phyloP scores from a whole-genome alignment of 1,140 invertebrate species.

The Drosophila athabasca region DNA sequence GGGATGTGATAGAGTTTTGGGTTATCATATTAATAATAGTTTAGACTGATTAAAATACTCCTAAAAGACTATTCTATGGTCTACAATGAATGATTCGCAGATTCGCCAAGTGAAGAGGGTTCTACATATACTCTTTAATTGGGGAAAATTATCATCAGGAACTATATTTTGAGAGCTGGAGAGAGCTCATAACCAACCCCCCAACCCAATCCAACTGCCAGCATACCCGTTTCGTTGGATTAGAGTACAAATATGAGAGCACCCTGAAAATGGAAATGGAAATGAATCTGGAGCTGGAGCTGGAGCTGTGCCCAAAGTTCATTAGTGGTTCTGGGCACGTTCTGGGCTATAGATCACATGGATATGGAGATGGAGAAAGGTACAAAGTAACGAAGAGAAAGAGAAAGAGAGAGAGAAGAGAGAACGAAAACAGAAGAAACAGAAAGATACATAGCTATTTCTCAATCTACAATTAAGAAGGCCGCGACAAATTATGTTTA shows the following conservation, averaged over 20 bases:
- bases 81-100: no score
- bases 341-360: slow-evolving; percentile 34
- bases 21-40: no score
- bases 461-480: slow-evolving; percentile 47
- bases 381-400: slow-evolving; percentile 14
- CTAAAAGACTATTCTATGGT: no score
- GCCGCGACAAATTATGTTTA: slow-evolving; percentile 55
- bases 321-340: slow-evolving; percentile 62
- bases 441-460: neutral
- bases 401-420: slow-evolving; percentile 15
- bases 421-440: no score
- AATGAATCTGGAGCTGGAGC: no score
- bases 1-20: no score
- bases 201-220: neutral
- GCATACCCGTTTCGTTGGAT: neutral
- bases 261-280: slow-evolving; percentile 28
- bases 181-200: neutral
- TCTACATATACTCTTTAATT: no score
- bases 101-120: no score
- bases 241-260: slow-evolving; percentile 32
- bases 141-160: no score
- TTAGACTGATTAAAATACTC: no score
- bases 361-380: slow-evolving; percentile 23
- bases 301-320: slow-evolving; percentile 33
- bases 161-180: no score